A percentile compares a stretch with the other conserved stretches of the same genome.
Evolutionary conservation across 2,113 vertebrate species (phyloP).

Genomic region (Crotalus tigris): DNA sequence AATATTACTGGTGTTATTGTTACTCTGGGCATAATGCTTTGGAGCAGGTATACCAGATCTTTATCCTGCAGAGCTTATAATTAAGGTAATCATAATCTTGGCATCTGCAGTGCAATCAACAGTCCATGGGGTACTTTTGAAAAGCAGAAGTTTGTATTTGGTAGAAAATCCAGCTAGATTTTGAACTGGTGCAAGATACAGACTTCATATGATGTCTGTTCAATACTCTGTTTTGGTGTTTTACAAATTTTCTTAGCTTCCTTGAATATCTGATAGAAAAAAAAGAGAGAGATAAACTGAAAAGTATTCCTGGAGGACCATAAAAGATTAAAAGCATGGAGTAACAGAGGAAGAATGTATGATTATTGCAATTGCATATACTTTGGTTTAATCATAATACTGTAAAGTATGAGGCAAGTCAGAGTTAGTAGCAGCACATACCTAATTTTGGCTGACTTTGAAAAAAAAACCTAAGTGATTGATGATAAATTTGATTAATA

Average conservation of each 20-base stretch:
- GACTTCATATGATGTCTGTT: neutral
- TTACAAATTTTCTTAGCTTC: neutral
- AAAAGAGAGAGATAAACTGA: neutral
- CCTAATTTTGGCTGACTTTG: neutral
- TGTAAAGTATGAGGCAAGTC: neutral
- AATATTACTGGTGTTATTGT: neutral
- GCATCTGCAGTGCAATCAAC: neutral
- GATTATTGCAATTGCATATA: neutral
- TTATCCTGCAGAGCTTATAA: neutral
- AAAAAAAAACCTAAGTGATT: neutral
- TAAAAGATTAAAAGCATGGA: neutral
- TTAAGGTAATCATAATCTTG: neutral
- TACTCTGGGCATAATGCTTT: neutral
- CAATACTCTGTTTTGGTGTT: neutral
- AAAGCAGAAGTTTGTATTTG: neutral
- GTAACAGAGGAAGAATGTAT: neutral
- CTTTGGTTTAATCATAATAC: neutral
- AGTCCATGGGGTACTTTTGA: neutral
- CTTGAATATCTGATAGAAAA: neutral
- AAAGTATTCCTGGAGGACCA: neutral
- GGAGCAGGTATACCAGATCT: neutral
- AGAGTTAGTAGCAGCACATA: neutral
- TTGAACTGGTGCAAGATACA: neutral
- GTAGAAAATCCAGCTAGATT: neutral
- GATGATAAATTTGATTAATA: neutral